Evolutionary conservation across 2,888 invertebrate genomes (phyloP).

Genomic region (Lymantria monacha): DNA sequence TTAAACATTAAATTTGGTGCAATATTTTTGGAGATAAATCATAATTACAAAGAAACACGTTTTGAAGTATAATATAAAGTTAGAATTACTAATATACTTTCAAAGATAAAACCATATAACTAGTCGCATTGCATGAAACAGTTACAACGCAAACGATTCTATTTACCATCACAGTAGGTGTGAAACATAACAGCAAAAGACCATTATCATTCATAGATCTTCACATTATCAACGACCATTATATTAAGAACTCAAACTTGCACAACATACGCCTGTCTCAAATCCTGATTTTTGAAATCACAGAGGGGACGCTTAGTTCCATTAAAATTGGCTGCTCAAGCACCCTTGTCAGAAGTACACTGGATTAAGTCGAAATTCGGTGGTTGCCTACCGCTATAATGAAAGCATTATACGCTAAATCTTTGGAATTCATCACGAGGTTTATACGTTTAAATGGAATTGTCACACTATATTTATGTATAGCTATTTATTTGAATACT

Average conservation of each 20-base stretch:
- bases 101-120: too few species aligned
- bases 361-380: constrained; percentile 30
- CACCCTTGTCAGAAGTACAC: constrained; percentile 27
- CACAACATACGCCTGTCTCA: neutral
- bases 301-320: constrained; percentile 2
- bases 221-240: constrained; percentile 20
- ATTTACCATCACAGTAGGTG: constrained; percentile 23
- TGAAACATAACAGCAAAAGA: constrained; percentile 32
- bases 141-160: neutral
- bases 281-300: neutral
- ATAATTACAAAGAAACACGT: too few species aligned
- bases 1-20: too few species aligned
- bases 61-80: too few species aligned
- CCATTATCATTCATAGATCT: constrained; percentile 34
- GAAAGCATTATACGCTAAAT: constrained; percentile 4
- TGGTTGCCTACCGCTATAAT: constrained; percentile 3
- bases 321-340: constrained; percentile 12
- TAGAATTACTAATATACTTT: too few species aligned
- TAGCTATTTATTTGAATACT: too few species aligned
- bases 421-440: constrained; percentile 3
- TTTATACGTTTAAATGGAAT: neutral
- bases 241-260: neutral
- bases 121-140: too few species aligned
- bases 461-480: neutral
- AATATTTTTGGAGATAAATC: too few species aligned